phyloP scores from a whole-genome alignment of 2,888 invertebrate genomes.

The Arge pagana region DNA sequence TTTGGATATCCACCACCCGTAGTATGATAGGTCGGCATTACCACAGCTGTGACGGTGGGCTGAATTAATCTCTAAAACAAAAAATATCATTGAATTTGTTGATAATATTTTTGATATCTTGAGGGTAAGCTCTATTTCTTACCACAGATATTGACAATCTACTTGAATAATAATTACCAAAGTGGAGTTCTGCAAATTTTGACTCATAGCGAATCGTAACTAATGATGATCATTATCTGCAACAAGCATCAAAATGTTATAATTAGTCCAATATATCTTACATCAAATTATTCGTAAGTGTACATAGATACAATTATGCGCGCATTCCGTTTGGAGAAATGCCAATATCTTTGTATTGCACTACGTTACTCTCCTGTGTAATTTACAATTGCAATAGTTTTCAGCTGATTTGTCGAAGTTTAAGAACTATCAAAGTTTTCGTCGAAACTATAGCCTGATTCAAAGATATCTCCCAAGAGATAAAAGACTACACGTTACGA shows the following conservation, averaged over 20 bases:
- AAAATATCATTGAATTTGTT: constrained; percentile 12
- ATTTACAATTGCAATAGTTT: no score
- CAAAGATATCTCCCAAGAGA: no score
- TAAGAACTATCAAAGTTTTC: no score
- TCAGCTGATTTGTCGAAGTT: no score
- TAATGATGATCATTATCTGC: constrained; percentile 14
- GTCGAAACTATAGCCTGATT: no score
- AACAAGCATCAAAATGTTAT: constrained; percentile 3
- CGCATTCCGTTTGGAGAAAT: no score
- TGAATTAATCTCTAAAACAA: constrained; percentile 31
- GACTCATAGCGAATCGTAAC: constrained; percentile 11
- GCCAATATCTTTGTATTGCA: no score
- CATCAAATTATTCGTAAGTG: not conserved
- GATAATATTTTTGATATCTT: not conserved
- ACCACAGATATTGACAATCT: not conserved
- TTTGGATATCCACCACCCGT: constrained; percentile 56
- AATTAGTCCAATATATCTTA: not conserved
- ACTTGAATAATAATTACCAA: constrained; percentile 8
- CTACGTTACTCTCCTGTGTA: no score
- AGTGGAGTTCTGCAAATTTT: constrained; percentile 22
- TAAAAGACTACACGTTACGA: no score
- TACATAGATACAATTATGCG: no score
- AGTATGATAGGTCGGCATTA: constrained; percentile 58
- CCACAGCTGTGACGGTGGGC: constrained; percentile 42
- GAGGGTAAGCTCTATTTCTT: not conserved